phyloP scores from a whole-genome alignment of 2,113 vertebrate genomes.

The Isichthys henryi region DNA sequence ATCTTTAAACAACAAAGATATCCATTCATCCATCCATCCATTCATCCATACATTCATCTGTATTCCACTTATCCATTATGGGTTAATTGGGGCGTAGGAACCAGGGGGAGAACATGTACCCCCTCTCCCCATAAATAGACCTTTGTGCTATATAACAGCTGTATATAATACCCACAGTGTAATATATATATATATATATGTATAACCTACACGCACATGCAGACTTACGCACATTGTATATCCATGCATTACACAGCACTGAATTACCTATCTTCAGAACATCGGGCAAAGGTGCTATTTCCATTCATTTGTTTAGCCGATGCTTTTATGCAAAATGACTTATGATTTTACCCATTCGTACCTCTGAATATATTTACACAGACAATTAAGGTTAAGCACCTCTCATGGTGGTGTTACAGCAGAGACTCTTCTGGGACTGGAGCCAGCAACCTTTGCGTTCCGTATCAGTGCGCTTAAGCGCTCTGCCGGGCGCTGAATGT shows the following conservation, averaged over 20 bases:
- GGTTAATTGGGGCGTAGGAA: not conserved
- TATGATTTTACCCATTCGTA: not conserved
- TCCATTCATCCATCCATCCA: not conserved
- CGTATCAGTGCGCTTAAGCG: not conserved
- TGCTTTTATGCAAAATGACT: constrained; percentile 6
- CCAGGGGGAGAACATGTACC: not conserved
- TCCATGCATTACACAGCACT: not conserved
- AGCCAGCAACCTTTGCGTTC: not conserved
- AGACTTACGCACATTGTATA: not conserved
- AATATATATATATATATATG: no score
- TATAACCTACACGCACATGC: no score
- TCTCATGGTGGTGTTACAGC: not conserved
- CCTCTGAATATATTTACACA: not conserved
- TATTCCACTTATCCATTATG: not conserved
- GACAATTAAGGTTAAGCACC: not conserved
- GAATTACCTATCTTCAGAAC: not conserved
- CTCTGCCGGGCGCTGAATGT: no score
- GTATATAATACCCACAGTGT: no score
- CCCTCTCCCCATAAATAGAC: no score
- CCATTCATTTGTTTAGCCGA: not conserved
- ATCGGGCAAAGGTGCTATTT: not conserved
- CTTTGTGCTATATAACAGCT: no score
- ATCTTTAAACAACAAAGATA: not conserved
- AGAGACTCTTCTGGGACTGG: not conserved
- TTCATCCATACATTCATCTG: not conserved